These are phyloP conservation scores for Morpho helenor DNA, from an alignment of 2,888 invertebrate species.

Conservation along the genomic window DNA sequence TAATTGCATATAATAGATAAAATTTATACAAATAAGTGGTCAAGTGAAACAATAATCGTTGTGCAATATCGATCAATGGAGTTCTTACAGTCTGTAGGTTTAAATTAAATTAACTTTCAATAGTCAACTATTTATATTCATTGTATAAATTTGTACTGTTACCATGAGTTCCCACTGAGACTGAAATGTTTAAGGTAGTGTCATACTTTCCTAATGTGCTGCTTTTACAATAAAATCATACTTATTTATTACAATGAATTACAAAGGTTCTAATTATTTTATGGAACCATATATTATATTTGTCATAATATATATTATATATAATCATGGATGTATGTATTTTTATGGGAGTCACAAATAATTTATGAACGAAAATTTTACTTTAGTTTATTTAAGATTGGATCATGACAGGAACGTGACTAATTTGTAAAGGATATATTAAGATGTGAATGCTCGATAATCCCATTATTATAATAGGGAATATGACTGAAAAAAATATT, in stretches of 20 bases:
- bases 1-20: conserved; percentile 43
- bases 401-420: conserved; percentile 54
- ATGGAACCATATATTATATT: conserved; percentile 14
- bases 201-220: conserved; percentile 4
- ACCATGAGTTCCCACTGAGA: conserved; percentile 31
- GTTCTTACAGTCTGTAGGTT: conserved; percentile 29
- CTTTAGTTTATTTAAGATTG: conserved; percentile 20
- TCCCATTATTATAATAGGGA: conserved; percentile 25
- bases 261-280: conserved; percentile 28
- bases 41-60: conserved; percentile 34
- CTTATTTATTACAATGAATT: conserved; percentile 10
- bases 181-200: conserved; percentile 23
- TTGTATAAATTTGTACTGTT: conserved; percentile 20
- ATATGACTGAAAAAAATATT: too few species aligned
- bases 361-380: conserved; percentile 16
- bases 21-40: conserved; percentile 35
- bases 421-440: conserved; percentile 35
- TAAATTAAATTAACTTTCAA: not conserved
- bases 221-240: conserved; percentile 6
- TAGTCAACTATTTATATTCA: conserved; percentile 6
- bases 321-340: conserved; percentile 33
- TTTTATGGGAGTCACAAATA: conserved; percentile 51
- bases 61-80: conserved; percentile 37
- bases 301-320: conserved; percentile 24
- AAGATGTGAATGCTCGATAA: conserved; percentile 17